Percentiles rank a stretch among this genome's conserved stretches.
phyloP scores from a whole-genome alignment of 2,797 vertebrate genomes.

The Paramormyrops hopkinsi region DNA sequence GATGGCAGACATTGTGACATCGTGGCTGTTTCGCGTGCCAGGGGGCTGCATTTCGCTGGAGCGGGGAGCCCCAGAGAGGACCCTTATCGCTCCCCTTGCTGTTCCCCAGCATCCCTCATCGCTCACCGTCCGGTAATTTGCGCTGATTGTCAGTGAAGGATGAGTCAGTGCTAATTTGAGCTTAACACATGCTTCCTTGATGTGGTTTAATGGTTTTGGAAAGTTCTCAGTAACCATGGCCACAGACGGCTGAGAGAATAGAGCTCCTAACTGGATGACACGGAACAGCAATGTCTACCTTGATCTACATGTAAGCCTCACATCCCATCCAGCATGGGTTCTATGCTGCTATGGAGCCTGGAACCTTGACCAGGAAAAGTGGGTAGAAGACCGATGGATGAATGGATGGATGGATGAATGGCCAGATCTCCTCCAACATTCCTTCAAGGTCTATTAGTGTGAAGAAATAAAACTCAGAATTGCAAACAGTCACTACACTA shows the following conservation, averaged over 20 bases:
- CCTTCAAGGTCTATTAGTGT: neutral
- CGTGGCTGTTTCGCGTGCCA: neutral
- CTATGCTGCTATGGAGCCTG: neutral
- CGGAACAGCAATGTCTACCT: neutral
- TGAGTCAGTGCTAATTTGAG: neutral
- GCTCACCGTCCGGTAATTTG: neutral
- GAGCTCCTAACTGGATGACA: neutral
- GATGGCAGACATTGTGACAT: neutral
- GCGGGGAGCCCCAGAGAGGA: neutral
- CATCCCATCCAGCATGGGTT: neutral
- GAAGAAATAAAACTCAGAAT: conserved; percentile 8
- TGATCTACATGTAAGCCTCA: neutral
- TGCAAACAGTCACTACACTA: neutral
- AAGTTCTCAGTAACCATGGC: neutral
- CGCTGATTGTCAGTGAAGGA: neutral
- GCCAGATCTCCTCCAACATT: neutral
- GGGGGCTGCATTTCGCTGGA: neutral
- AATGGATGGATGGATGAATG: neutral
- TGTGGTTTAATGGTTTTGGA: conserved; percentile 8
- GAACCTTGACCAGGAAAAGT: neutral
- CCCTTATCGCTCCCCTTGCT: neutral
- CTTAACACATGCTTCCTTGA: neutral
- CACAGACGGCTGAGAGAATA: neutral
- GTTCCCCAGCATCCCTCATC: neutral
- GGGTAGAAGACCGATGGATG: neutral